Conservation (phyloP, 2,888 invertebrate genomes). For the Myopa testacea region DNA sequence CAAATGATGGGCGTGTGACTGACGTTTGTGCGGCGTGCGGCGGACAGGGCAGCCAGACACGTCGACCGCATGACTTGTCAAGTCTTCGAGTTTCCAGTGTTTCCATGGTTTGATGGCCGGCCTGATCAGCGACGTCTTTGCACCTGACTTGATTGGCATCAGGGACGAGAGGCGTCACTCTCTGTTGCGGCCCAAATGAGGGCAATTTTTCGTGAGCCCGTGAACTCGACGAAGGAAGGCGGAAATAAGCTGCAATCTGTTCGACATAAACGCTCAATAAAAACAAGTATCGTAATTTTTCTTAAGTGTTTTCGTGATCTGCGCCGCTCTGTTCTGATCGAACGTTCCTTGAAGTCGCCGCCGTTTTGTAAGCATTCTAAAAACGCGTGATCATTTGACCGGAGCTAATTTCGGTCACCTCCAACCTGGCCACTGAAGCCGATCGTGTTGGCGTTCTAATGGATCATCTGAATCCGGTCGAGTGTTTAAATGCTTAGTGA, state of each 20-base stretch:
- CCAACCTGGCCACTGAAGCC: constrained; percentile 10
- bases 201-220: neutral
- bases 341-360: neutral
- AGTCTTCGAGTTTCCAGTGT: no score
- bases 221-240: neutral
- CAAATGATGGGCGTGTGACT: constrained; percentile 38
- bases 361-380: neutral
- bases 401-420: constrained; percentile 34
- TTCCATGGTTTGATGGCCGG: no score
- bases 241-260: constrained; percentile 13
- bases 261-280: neutral
- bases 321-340: neutral
- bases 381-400: constrained; percentile 23
- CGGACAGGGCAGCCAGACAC: neutral
- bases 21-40: neutral
- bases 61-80: neutral
- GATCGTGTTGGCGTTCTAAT: constrained; percentile 1
- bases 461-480: neutral
- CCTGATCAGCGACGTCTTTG: neutral
- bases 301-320: constrained; percentile 19
- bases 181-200: neutral
- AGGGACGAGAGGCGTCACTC: neutral
- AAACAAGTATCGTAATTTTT: neutral
- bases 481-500: no score
- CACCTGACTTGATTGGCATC: constrained; percentile 18